phyloP scores from a whole-genome alignment of 1,140 invertebrate genomes.

The Cyclargus thomasi region DNA sequence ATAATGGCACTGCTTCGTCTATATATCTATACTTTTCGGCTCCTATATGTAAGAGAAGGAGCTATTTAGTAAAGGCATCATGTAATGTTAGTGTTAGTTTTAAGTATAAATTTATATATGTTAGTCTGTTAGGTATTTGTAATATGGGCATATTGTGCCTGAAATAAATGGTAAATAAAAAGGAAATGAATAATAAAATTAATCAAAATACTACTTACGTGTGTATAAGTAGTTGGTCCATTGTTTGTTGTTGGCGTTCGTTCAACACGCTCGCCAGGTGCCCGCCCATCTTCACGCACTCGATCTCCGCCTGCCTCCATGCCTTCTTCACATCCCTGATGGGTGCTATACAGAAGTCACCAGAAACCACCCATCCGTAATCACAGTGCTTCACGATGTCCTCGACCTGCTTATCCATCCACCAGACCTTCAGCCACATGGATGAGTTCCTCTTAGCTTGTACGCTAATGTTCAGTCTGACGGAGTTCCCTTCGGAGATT shows the following conservation, averaged over 20 bases:
- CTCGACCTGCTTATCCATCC: slow-evolving; percentile 73
- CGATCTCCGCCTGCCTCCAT: slow-evolving; percentile 80
- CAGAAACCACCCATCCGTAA: slow-evolving; percentile 78
- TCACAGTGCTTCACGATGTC: slow-evolving; percentile 77
- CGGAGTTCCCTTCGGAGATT: slow-evolving; percentile 74
- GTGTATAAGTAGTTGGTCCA: slow-evolving; percentile 78
- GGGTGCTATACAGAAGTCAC: slow-evolving; percentile 79
- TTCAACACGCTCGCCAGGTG: slow-evolving; percentile 80
- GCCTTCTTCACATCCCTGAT: slow-evolving; percentile 73
- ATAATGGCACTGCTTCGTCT: too few species aligned
- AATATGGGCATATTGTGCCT: too few species aligned
- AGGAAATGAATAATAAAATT: too few species aligned
- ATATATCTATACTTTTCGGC: too few species aligned
- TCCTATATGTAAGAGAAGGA: too few species aligned
- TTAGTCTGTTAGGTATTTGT: too few species aligned
- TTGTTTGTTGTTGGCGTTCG: slow-evolving; percentile 76
- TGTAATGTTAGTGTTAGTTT: too few species aligned
- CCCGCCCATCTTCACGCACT: slow-evolving; percentile 78
- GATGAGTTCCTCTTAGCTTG: slow-evolving; percentile 50
- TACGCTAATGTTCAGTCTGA: slow-evolving; percentile 67
- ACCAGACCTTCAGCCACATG: slow-evolving; percentile 71
- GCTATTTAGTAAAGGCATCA: too few species aligned
- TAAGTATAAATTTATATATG: too few species aligned
- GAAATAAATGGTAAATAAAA: too few species aligned
- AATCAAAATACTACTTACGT: slow-evolving; percentile 66